Conservation (phyloP, 2,797 vertebrate species). For the Periparus ater region DNA sequence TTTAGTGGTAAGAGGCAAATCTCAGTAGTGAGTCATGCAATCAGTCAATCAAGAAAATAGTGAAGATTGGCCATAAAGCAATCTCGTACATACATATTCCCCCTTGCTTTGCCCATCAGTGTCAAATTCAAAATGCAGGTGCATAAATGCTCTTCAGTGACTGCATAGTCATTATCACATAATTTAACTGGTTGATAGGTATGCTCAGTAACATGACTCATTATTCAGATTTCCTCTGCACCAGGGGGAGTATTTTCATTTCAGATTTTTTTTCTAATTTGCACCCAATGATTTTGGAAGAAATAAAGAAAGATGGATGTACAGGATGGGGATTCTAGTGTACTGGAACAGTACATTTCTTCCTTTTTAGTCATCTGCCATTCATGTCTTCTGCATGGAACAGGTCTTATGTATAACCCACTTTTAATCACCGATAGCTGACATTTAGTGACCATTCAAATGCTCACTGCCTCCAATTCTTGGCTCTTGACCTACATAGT, state of each 20-base stretch:
- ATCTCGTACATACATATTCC: conserved; percentile 8
- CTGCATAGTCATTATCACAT: not conserved
- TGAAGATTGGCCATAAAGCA: conserved; percentile 9
- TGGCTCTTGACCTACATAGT: not conserved
- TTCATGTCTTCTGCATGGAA: not conserved
- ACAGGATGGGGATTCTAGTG: not conserved
- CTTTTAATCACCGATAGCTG: not conserved
- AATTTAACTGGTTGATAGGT: conserved; percentile 13
- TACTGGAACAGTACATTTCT: not conserved
- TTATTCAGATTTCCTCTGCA: not conserved
- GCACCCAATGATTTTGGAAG: not conserved
- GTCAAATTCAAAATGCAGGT: conserved; percentile 30
- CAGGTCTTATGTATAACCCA: not conserved
- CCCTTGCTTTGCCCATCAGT: conserved; percentile 10
- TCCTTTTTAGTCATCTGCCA: not conserved
- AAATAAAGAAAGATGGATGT: not conserved
- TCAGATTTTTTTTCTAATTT: not conserved
- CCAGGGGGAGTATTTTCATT: not conserved
- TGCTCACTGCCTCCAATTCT: not conserved
- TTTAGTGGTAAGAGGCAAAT: not conserved
- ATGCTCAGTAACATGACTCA: not conserved
- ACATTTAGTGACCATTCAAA: not conserved
- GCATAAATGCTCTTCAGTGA: conserved; percentile 23
- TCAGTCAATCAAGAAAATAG: conserved; percentile 52
- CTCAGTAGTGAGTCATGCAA: conserved; percentile 55